Evolutionary conservation across 2,888 invertebrate species (phyloP).

Genomic region (Oxyscelio sp.): DNA sequence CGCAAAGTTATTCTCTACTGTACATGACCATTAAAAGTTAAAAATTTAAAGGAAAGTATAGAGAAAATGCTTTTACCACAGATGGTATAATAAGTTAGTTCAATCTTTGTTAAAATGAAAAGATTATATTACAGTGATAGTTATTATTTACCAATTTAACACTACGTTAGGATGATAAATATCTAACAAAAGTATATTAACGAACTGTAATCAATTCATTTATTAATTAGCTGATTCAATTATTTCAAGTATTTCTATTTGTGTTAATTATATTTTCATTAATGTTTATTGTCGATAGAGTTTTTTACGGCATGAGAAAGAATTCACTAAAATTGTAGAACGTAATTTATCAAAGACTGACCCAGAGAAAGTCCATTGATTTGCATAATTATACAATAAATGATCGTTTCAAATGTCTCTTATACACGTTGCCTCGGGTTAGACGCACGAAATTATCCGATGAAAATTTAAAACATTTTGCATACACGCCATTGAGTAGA

Average conservation of each 20-base stretch:
- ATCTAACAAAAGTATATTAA: constrained; percentile 38
- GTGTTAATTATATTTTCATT: too few species aligned
- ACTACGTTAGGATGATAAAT: constrained; percentile 21
- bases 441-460: not conserved
- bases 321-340: constrained; percentile 34
- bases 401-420: constrained; percentile 7
- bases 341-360: constrained; percentile 42
- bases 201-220: constrained; percentile 34
- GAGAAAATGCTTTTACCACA: constrained; percentile 36
- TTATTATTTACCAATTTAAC: constrained; percentile 29
- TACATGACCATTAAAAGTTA: not conserved
- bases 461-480: not conserved
- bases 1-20: not conserved
- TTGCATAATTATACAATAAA: constrained; percentile 65
- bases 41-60: constrained; percentile 25
- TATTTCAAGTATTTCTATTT: too few species aligned
- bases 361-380: constrained; percentile 51
- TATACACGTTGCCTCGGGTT: not conserved
- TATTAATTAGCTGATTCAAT: too few species aligned
- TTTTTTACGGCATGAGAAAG: constrained; percentile 18
- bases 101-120: constrained; percentile 30
- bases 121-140: constrained; percentile 15
- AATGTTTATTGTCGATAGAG: constrained; percentile 25
- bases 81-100: constrained; percentile 34
- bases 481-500: not conserved